Base-by-base conservation (phyloP, 2,797 vertebrate species). In the Pseudochirops cupreus region DNA sequence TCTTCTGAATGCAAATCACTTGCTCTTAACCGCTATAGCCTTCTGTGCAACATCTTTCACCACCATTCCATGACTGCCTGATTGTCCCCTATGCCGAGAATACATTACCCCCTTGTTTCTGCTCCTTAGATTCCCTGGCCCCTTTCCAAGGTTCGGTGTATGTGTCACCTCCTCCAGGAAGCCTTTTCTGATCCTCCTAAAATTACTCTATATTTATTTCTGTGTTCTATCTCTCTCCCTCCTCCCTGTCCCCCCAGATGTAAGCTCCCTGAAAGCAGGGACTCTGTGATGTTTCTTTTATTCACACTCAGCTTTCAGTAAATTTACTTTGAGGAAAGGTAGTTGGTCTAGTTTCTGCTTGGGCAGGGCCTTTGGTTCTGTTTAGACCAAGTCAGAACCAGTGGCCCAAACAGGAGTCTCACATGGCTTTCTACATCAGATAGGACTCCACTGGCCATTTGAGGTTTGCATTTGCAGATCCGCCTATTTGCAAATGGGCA, bases 261-360 rank as follows among this genome's bases (percentile, higher is more conserved):
- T 87, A 46, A 87, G 24, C 39, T 87, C 21, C 74, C 24, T 50
- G 39, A 87, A 50, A 87, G 74, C 74, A 46, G 24, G 24, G 9
- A 46, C 18, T 74, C 0, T 39, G 9, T 54, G 1, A 21, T 39
- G 16, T 24, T 74, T 74, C 18, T 39, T 39, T 74, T 24, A 39
- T 74, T 3, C 74, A 46, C 7, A 11, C 39, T 82, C 3, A 24
- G 18, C 5, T 74, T 74, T 74, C 16, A 21, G 39, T 50, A 26
- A 26, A 26, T 87, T 82, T 87, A 54, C 52, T 93, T 91, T 46
- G 89, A 95, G 92, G 39, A 50, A 87, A 94, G 59, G 11, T 24
- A 54, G 31, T 29, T 5, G 6, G 1, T n/a, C 52, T 28, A 24
- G 29, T 59, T 92, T 54, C 50, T 9, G 16, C 55, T 53, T 59